Conservation (phyloP, 2,797 vertebrate genomes). For the Pristis pectinata region DNA sequence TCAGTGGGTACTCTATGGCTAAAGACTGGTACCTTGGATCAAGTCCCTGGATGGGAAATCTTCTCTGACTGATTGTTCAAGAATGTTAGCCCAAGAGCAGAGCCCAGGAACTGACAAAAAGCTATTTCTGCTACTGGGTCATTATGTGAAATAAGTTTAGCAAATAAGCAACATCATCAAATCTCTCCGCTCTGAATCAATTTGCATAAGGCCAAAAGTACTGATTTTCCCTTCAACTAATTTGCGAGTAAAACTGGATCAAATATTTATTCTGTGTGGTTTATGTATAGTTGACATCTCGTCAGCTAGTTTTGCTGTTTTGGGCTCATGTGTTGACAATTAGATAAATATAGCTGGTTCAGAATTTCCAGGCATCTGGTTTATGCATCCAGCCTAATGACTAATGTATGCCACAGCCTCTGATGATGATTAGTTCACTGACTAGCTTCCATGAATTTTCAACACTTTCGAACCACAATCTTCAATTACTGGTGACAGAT, state of each 20-base stretch:
- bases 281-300: not conserved
- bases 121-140: not conserved
- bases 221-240: not conserved
- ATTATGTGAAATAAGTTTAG: not conserved
- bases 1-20: not conserved
- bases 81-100: not conserved
- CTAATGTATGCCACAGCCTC: not conserved
- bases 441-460: not conserved
- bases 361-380: constrained; percentile 5
- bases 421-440: not conserved
- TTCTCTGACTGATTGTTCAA: not conserved
- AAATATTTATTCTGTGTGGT: constrained; percentile 11
- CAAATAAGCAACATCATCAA: not conserved
- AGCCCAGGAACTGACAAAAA: not conserved
- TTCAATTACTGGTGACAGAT: not conserved
- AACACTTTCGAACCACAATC: not conserved
- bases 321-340: not conserved
- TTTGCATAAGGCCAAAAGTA: not conserved
- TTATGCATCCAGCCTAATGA: not conserved
- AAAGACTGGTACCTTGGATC: not conserved
- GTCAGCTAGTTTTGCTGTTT: not conserved
- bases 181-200: not conserved
- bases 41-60: not conserved
- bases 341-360: not conserved
- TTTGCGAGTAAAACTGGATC: not conserved